phyloP scores from a whole-genome alignment of 1,140 invertebrate species.

The Diorhabda sublineata region DNA sequence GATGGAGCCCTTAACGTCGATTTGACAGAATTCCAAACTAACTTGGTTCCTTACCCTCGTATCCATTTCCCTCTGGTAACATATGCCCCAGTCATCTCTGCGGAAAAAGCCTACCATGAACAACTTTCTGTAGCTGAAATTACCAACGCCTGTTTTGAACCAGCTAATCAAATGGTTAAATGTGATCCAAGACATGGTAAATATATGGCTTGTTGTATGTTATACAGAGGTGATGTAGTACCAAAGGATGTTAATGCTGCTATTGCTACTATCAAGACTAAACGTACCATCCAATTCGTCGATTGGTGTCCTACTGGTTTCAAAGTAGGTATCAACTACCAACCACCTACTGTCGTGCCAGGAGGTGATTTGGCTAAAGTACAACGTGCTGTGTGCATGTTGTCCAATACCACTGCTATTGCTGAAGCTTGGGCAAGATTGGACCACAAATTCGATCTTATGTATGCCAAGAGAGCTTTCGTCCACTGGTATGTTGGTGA shows the following conservation, averaged over 20 bases:
- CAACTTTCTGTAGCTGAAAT: slow-evolving; percentile 68
- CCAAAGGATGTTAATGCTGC: slow-evolving; percentile 65
- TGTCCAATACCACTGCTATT: slow-evolving; percentile 64
- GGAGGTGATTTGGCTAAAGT: slow-evolving; percentile 66
- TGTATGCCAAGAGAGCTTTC: slow-evolving; percentile 73
- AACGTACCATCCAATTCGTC: slow-evolving; percentile 63
- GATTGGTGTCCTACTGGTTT: slow-evolving; percentile 71
- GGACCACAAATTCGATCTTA: slow-evolving; percentile 78
- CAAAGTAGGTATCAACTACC: slow-evolving; percentile 69
- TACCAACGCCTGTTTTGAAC: slow-evolving; percentile 61
- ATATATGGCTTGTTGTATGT: slow-evolving; percentile 71
- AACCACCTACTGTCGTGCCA: slow-evolving; percentile 68
- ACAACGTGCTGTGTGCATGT: slow-evolving; percentile 63
- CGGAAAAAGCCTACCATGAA: slow-evolving; percentile 65
- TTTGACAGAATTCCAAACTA: slow-evolving; percentile 76
- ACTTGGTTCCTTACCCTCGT: slow-evolving; percentile 64
- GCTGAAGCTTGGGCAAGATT: slow-evolving; percentile 66
- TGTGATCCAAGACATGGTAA: slow-evolving; percentile 63
- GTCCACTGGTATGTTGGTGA: slow-evolving; percentile 76
- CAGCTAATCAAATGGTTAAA: slow-evolving; percentile 66
- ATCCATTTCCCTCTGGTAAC: slow-evolving; percentile 70
- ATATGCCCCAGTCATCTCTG: slow-evolving; percentile 63
- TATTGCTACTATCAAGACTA: slow-evolving; percentile 78
- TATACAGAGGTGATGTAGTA: slow-evolving; percentile 62
- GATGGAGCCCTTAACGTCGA: slow-evolving; percentile 75